phyloP scores from a whole-genome alignment of 1,140 invertebrate genomes.

The Drosophila kohkoa region DNA sequence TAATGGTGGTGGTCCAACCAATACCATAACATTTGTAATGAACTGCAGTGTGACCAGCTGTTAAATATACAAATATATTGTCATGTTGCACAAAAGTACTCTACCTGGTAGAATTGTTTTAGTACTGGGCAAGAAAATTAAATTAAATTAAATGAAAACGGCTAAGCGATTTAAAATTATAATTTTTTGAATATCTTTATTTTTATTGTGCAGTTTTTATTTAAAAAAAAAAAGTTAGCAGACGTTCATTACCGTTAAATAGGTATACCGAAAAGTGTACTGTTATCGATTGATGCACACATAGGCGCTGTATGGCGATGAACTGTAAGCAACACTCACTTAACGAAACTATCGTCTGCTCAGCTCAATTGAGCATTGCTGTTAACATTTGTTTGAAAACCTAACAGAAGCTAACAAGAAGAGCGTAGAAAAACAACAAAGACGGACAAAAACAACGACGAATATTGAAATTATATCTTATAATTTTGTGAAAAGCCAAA shows the following conservation, averaged over 20 bases:
- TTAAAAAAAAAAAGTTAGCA: no score
- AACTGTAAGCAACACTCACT: constrained; percentile 13
- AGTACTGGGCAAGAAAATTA: no score
- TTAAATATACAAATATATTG: background rate
- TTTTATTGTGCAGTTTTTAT: no score
- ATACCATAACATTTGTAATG: constrained; percentile 5
- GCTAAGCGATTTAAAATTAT: no score
- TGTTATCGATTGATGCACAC: no score
- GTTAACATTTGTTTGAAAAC: constrained; percentile 48
- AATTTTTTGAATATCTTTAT: no score
- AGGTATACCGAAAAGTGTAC: no score
- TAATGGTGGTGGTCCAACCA: constrained; percentile 30
- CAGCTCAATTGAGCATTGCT: background rate
- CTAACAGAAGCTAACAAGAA: constrained; percentile 49
- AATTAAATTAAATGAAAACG: no score
- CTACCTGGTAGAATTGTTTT: background rate
- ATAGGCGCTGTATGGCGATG: background rate
- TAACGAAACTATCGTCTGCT: constrained; percentile 27
- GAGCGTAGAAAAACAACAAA: constrained; percentile 57
- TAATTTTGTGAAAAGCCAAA: background rate
- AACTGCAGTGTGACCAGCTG: background rate
- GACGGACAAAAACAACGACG: constrained; percentile 49
- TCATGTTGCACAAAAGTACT: background rate
- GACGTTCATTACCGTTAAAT: no score
- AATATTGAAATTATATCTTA: constrained; percentile 37